phyloP scores from a whole-genome alignment of 2,888 invertebrate species.

The Meiosimyza platycephala region DNA sequence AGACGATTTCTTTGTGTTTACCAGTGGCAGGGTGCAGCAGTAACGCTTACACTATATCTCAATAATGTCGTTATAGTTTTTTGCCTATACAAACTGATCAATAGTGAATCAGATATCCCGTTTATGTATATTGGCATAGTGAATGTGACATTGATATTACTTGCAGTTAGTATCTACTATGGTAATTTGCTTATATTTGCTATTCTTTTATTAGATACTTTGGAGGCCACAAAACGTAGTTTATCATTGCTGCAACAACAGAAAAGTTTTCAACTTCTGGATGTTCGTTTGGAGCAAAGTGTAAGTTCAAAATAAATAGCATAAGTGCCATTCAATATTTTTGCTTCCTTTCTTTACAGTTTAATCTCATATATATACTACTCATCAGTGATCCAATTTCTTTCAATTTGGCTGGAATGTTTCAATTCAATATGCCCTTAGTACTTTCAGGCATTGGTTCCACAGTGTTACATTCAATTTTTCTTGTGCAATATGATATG shows the following conservation, averaged over 20 bases:
- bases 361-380: too few species aligned
- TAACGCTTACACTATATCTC: background rate
- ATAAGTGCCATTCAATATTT: too few species aligned
- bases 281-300: slow-evolving; percentile 10
- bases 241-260: background rate
- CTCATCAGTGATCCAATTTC: too few species aligned
- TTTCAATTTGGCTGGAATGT: too few species aligned
- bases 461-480: too few species aligned
- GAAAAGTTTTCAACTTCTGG: background rate
- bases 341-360: too few species aligned
- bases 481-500: too few species aligned
- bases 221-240: background rate
- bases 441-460: too few species aligned
- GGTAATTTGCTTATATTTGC: background rate
- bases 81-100: background rate
- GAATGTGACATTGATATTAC: background rate
- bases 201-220: background rate
- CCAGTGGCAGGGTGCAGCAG: background rate
- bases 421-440: too few species aligned
- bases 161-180: background rate
- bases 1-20: background rate
- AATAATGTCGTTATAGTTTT: background rate
- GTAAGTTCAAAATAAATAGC: background rate
- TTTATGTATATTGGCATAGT: too few species aligned
- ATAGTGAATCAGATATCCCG: too few species aligned